Evolutionary conservation across 2,113 vertebrate species (phyloP), one percentile per base, ranked within the genome.

Genomic region (Thunnus maccoyii): DNA sequence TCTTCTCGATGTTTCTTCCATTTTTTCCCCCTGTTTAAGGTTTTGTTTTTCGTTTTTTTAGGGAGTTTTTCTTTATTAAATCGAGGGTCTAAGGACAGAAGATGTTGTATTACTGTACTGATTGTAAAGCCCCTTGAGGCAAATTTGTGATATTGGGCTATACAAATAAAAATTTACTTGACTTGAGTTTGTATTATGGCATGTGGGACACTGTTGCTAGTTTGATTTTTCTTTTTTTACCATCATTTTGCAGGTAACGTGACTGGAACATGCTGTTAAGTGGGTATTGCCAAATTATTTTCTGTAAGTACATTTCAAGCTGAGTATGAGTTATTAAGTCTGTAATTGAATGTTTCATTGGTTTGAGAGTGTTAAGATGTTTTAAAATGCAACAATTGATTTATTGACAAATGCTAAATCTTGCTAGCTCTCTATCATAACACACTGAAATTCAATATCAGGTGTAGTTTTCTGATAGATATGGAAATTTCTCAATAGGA

Each of bases 251-350:
- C 85, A 95, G 94, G 86, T 93, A 91, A 93, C 67, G 60, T 86
- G 82, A 93, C 85, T 91, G 82, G 93, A 95, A 93, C 86, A 95
- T 95, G 94, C 90, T 89, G 88, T 93, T 93, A 90, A 93, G 86
- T 92, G 87, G 89, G 90, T 82, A 72, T 94, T 93, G 93, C 90
- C 94, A 95, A 94, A 91, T 85, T 69, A 82, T 87, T 90, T 90
- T 93, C 80, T 90, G 94, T 95, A 93, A 94, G 95, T 95, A 82
- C 12, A 55, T 57, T 63, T 51, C 1, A 62, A 3, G 8, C 10
- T 48, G 18, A 30, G 0, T 18, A 10, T 16, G 14, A 55, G 15
- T 25, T 46, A 6, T 25, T 46, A 6, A 50, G 3, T 50, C 11
- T 68, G 1, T 63, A 22, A 55, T 1, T 14, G 0, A 62, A 41